Base-by-base conservation (phyloP, 2,797 vertebrate genomes). In the Pseudochirops cupreus region DNA sequence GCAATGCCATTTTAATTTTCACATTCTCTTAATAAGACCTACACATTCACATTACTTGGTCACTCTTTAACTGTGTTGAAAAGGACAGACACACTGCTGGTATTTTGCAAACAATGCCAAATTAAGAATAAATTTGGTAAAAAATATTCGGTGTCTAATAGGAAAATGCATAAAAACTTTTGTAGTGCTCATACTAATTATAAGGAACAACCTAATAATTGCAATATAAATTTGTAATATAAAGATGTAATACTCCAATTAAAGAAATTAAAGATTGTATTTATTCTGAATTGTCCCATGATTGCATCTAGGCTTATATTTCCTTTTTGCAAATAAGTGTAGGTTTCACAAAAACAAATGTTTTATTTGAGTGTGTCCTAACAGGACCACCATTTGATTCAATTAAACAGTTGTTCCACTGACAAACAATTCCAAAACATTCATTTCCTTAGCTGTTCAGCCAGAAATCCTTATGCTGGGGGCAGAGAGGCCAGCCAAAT, bases 341-440 rank as follows among this genome's bases (percentile, higher is more conserved):
- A 29, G 89, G 67, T 4, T 95, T 98, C 59, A 50, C 93, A 95
- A 87, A 18, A 96, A 55, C 28, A 67, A 95, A 95, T 93, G 57
- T 92, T 93, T 95, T 93, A 94, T 95, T 90, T 94, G 57, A 93
- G 52, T 74, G 55, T 89, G 2, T 29, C 59, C 95, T 93, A 96
- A 93, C 56, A 96, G 94, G 94, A 96, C 93, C 96, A 91, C 46
- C 0, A 95, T 98, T 98, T 98, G 97, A 98, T 97, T 97, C 95
- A 97, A 97, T 98, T 97, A 98, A 96, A 94, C 50, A 96, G 96
- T 97, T 95, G 97, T 96, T 97, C 55, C 91, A 74, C 59, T 94
- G 21, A 62, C 92, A 95, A 95, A 82, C 52, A 95, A 67, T 92
- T 56, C 90, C 56, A 91, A 90, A 21, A 95, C 97, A 95, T 57